These are phyloP conservation scores for Girardinus metallicus DNA, from an alignment of 2,797 vertebrate species.

Conservation along the genomic window DNA sequence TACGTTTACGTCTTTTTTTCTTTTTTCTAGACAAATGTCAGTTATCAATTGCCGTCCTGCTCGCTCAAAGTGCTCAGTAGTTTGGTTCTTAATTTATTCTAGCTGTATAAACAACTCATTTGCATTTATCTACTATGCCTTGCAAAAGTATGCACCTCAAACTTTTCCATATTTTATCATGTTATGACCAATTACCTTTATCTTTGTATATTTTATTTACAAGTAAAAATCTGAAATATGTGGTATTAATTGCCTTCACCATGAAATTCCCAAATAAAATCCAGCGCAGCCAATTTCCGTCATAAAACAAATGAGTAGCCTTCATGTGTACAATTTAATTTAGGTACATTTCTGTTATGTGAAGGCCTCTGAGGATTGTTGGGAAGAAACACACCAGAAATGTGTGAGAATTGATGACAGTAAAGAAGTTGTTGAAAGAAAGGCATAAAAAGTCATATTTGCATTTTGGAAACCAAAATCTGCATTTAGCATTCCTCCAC, in stretches of 20 bases:
- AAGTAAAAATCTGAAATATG: neutral
- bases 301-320: neutral
- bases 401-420: neutral
- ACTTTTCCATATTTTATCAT: neutral
- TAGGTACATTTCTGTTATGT: neutral
- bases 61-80: slow-evolving; percentile 1
- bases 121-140: slow-evolving; percentile 6
- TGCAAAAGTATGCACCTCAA: neutral
- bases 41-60: slow-evolving; percentile 16
- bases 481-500: neutral
- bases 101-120: slow-evolving; percentile 9
- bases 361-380: neutral
- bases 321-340: neutral
- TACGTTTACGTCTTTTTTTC: slow-evolving; percentile 21
- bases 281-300: neutral
- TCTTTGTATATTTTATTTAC: neutral
- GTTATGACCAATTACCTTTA: neutral
- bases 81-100: neutral
- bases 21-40: slow-evolving; percentile 10
- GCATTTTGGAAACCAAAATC: neutral
- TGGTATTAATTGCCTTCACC: neutral
- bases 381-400: neutral
- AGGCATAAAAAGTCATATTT: neutral
- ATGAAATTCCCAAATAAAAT: neutral
- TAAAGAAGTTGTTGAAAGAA: neutral